Percentiles rank a stretch among this genome's conserved stretches.
phyloP scores from a whole-genome alignment of 2,888 invertebrate genomes.

The Romanomermis culicivorax region DNA sequence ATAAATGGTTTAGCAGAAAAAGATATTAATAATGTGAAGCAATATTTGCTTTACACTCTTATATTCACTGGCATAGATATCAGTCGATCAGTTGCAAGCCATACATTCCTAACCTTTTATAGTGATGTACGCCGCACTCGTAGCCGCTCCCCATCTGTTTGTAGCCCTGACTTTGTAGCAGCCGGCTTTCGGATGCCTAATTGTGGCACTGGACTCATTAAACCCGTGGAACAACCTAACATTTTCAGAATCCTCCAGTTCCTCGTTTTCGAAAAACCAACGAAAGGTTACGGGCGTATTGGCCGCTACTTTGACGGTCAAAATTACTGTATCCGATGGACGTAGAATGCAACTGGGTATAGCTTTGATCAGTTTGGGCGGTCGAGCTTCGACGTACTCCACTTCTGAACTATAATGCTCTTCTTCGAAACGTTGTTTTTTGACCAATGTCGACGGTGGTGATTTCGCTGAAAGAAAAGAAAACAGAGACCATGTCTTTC shows the following conservation, averaged over 20 bases:
- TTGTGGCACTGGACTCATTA: constrained; percentile 1
- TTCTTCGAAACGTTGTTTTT: background rate
- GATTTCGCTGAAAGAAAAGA: too few relatives aligned
- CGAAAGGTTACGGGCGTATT: constrained; percentile 19
- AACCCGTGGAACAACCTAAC: background rate
- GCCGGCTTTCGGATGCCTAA: constrained; percentile 33
- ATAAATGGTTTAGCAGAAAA: too few relatives aligned
- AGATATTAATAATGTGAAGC: too few relatives aligned
- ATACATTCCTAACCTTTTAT: constrained; percentile 49
- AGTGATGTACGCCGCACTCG: constrained; percentile 82
- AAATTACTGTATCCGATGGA: background rate
- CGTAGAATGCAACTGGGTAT: constrained; percentile 3
- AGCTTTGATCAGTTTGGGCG: constrained; percentile 1
- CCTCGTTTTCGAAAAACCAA: constrained; percentile 23
- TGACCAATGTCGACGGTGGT: background rate
- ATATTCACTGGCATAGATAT: too few relatives aligned
- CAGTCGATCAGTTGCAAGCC: too few relatives aligned
- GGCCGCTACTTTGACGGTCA: constrained; percentile 12
- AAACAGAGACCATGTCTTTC: too few relatives aligned
- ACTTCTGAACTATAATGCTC: background rate
- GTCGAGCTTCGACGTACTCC: background rate
- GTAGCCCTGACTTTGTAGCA: constrained; percentile 72
- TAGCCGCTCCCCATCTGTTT: constrained; percentile 84
- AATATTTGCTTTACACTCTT: too few relatives aligned
- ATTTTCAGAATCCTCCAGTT: background rate